These are phyloP conservation scores for Tethya wilhelma DNA, from an alignment of 37 sponge, comb jelly and placozoan species.

Conservation along the genomic window DNA sequence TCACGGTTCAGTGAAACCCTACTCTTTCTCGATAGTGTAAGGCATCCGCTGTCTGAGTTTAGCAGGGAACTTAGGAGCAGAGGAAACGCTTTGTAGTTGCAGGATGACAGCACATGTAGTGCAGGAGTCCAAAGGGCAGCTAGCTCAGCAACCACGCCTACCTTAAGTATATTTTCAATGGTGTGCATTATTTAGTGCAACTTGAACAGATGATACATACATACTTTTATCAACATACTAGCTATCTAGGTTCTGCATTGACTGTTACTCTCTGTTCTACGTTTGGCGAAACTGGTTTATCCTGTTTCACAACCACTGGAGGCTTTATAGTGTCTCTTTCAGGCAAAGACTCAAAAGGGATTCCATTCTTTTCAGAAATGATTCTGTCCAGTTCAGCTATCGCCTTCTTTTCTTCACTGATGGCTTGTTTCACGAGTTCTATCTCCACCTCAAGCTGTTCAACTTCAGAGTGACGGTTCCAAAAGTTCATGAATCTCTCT, in stretches of 20 bases:
- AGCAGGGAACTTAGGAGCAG: too few species aligned
- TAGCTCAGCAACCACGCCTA: too few species aligned
- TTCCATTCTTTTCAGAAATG: background rate
- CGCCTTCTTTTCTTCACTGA: slow-evolving; percentile 27
- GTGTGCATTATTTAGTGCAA: too few species aligned
- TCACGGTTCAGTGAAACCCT: too few species aligned
- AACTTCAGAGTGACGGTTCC: slow-evolving; percentile 38
- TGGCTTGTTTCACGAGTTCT: slow-evolving; percentile 18
- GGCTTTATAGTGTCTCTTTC: background rate
- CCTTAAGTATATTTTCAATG: too few species aligned
- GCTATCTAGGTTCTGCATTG: background rate
- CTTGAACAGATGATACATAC: background rate
- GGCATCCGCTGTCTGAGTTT: too few species aligned
- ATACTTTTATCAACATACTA: slow-evolving; percentile 30
- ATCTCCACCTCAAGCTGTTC: slow-evolving; percentile 15
- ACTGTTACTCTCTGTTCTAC: background rate
- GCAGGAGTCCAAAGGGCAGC: too few species aligned
- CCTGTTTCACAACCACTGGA: slow-evolving; percentile 2
- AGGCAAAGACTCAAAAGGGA: background rate
- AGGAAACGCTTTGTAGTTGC: too few species aligned
- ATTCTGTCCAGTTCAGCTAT: slow-evolving; percentile 35
- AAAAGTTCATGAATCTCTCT: slow-evolving; percentile 37
- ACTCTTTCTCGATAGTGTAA: too few species aligned
- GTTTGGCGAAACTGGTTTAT: background rate
- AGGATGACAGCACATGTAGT: too few species aligned